Percentiles rank a stretch among this genome's conserved stretches.
These are phyloP conservation scores for Loriculus beryllinus DNA, from an alignment of 2,797 vertebrate species.

Conservation along the genomic window DNA sequence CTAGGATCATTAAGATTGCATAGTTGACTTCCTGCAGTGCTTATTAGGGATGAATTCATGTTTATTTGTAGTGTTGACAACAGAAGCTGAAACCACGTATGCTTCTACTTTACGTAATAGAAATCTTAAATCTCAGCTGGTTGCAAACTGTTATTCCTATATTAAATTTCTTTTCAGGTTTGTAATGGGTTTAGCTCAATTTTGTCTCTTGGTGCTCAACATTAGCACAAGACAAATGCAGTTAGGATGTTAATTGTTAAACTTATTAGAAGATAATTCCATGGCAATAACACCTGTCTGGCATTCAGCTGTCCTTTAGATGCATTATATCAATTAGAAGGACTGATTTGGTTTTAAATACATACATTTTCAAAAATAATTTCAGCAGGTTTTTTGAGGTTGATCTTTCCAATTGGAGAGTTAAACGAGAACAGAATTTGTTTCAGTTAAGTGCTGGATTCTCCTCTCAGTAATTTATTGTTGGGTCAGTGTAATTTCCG, in stretches of 20 bases:
- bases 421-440: neutral
- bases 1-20: conserved; percentile 9
- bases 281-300: neutral
- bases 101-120: neutral
- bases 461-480: neutral
- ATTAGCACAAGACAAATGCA: neutral
- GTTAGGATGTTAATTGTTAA: conserved; percentile 11
- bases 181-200: neutral
- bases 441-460: neutral
- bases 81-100: neutral
- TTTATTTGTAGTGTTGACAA: conserved; percentile 14
- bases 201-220: neutral
- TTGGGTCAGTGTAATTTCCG: neutral
- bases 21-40: neutral
- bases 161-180: neutral
- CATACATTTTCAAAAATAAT: neutral
- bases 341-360: neutral
- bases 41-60: conserved; percentile 13
- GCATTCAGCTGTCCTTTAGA: neutral
- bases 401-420: neutral
- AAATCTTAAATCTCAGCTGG: neutral
- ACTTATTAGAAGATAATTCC: neutral
- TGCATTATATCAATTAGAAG: neutral
- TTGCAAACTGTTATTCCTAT: neutral
- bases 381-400: neutral